Percentiles rank a stretch among this genome's conserved stretches.
Conservation (phyloP, 2,888 invertebrate species). For the Macrophya annulata region DNA sequence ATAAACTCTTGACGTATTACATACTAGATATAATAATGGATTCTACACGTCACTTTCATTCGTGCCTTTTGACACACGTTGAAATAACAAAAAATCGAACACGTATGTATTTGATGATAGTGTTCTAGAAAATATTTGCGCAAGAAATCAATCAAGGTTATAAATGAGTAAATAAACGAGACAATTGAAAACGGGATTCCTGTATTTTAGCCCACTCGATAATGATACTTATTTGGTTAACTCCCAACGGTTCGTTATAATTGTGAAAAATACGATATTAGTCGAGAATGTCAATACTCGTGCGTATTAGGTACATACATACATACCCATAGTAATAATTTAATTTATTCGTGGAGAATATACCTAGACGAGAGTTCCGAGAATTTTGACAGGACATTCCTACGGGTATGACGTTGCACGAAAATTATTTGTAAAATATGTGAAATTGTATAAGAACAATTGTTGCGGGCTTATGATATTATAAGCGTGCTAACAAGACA, state of each 20-base stretch:
- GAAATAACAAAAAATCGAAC: not conserved
- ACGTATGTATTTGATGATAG: not conserved
- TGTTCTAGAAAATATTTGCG: not conserved
- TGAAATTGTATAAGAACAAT: conserved; percentile 7
- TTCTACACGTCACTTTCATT: not conserved
- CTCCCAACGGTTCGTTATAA: not conserved
- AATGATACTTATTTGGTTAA: not conserved
- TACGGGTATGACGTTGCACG: conserved; percentile 18
- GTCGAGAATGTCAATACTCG: conserved; percentile 28
- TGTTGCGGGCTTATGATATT: not conserved
- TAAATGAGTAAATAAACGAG: not conserved
- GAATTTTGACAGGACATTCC: conserved; percentile 41
- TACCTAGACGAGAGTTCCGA: conserved; percentile 7
- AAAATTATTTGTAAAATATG: not conserved
- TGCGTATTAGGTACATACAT: not conserved
- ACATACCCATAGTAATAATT: not conserved
- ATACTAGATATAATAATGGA: not conserved
- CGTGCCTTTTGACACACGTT: not conserved
- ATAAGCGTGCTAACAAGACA: not conserved
- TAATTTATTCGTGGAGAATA: not conserved
- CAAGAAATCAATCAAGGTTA: not conserved
- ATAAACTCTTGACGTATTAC: not conserved
- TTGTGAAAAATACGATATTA: not conserved
- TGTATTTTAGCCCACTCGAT: not conserved
- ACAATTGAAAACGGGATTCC: not conserved